These are phyloP conservation scores for Fabriciana adippe DNA, from an alignment of 2,888 invertebrate species.

Conservation along the genomic window DNA sequence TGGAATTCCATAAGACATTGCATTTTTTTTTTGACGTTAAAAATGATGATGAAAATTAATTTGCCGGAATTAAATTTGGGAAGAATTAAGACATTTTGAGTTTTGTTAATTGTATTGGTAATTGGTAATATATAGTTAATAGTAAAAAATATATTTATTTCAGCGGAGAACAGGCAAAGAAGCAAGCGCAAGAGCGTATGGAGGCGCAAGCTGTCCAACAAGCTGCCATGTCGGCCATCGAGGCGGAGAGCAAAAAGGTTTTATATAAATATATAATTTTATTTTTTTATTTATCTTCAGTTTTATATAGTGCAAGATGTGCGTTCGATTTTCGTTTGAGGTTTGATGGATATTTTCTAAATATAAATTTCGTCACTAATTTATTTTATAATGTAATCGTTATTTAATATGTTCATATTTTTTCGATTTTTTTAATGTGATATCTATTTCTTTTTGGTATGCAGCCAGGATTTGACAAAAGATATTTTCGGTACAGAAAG, in stretches of 20 bases:
- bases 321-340: too few relatives aligned
- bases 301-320: too few relatives aligned
- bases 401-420: too few relatives aligned
- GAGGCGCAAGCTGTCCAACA: conserved; percentile 94
- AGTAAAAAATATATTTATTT: conserved; percentile 1
- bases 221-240: conserved; percentile 94
- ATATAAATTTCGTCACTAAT: too few relatives aligned
- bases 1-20: too few relatives aligned
- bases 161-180: conserved; percentile 92
- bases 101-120: too few relatives aligned
- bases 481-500: conserved; percentile 51
- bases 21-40: too few relatives aligned
- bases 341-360: too few relatives aligned
- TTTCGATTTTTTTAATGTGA: conserved; percentile 7
- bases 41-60: too few relatives aligned
- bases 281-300: background rate
- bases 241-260: conserved; percentile 90
- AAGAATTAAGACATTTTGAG: background rate
- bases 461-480: conserved; percentile 57
- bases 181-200: conserved; percentile 89
- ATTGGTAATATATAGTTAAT: too few relatives aligned
- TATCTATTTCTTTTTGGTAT: conserved; percentile 37
- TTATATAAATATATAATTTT: conserved; percentile 3
- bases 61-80: background rate
- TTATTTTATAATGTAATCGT: too few relatives aligned